A percentile compares a stretch with the other conserved stretches of the same genome.
Conservation (phyloP, 2,888 invertebrate genomes). For the Lamellibrachia columna region DNA sequence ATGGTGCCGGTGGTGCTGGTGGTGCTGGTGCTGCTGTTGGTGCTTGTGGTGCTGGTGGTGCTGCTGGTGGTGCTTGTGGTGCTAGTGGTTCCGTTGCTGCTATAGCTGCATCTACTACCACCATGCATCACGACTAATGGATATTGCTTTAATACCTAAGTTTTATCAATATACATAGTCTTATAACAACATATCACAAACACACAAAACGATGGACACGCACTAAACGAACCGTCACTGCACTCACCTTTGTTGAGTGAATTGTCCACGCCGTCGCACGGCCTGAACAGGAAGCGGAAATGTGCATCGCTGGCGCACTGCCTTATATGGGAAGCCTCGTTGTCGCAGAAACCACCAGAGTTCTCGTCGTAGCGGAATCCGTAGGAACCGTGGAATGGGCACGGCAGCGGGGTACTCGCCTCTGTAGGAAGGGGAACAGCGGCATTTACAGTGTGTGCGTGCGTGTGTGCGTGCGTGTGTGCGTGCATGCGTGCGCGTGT, state of each 20-base stretch:
- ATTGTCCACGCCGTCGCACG: not conserved
- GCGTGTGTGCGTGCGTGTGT: not conserved
- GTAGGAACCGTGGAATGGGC: constrained; percentile 89
- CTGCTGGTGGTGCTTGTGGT: no score
- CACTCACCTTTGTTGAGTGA: not conserved
- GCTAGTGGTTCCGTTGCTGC: no score
- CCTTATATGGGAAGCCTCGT: constrained; percentile 90
- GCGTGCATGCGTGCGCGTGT: not conserved
- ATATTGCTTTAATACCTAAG: no score
- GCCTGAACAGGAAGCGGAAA: constrained; percentile 66
- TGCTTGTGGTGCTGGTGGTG: not conserved
- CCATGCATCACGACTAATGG: no score
- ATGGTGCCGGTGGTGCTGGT: not conserved
- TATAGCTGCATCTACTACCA: no score
- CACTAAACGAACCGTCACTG: not conserved
- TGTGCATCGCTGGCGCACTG: constrained; percentile 93
- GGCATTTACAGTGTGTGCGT: not conserved
- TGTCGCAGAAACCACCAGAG: constrained; percentile 80
- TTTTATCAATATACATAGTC: no score
- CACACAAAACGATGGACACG: no score
- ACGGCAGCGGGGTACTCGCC: constrained; percentile 78
- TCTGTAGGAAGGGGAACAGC: constrained; percentile 40
- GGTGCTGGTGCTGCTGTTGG: not conserved
- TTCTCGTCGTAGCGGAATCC: constrained; percentile 85
- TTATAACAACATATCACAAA: no score